Evolutionary conservation across 1,140 invertebrate genomes (phyloP).

Genomic region (Cyclina sinensis): DNA sequence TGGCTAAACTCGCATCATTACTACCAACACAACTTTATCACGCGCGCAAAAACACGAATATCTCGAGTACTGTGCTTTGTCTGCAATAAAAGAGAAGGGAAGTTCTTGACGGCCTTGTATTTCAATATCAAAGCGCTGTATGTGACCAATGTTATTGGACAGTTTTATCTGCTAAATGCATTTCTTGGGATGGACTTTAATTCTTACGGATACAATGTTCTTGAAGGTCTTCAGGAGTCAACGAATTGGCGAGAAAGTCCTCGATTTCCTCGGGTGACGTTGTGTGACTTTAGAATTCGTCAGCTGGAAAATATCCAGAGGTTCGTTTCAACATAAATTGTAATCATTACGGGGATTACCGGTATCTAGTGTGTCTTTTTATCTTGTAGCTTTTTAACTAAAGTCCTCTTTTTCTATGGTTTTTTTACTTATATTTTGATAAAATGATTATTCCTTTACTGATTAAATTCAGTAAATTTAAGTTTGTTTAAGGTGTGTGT

Average conservation of each 20-base stretch:
- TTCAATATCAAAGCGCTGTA: constrained; percentile 87
- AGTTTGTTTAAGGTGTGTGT: too few relatives aligned
- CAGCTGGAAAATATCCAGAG: constrained; percentile 84
- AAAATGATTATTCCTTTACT: too few relatives aligned
- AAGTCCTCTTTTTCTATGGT: too few relatives aligned
- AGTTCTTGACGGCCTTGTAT: constrained; percentile 87
- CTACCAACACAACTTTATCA: constrained; percentile 77
- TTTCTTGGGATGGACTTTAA: constrained; percentile 87
- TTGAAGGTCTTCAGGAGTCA: constrained; percentile 83
- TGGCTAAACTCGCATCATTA: constrained; percentile 72
- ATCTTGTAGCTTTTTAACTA: too few relatives aligned
- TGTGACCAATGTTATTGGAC: constrained; percentile 87
- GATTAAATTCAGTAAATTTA: too few relatives aligned
- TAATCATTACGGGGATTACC: too few relatives aligned
- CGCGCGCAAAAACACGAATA: constrained; percentile 71
- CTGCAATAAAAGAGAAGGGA: constrained; percentile 85
- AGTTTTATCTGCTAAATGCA: constrained; percentile 87
- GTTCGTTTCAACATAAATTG: constrained; percentile 66
- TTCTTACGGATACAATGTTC: constrained; percentile 86
- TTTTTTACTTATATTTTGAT: too few relatives aligned
- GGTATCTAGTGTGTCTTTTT: too few relatives aligned
- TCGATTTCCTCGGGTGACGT: constrained; percentile 88
- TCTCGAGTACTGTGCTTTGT: constrained; percentile 75
- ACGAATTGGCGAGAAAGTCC: constrained; percentile 85
- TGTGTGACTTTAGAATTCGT: constrained; percentile 88